A percentile compares a stretch with the other conserved stretches of the same genome.
Evolutionary conservation across 2,113 vertebrate genomes (phyloP).

Genomic region (Craseonycteris thonglongyai): DNA sequence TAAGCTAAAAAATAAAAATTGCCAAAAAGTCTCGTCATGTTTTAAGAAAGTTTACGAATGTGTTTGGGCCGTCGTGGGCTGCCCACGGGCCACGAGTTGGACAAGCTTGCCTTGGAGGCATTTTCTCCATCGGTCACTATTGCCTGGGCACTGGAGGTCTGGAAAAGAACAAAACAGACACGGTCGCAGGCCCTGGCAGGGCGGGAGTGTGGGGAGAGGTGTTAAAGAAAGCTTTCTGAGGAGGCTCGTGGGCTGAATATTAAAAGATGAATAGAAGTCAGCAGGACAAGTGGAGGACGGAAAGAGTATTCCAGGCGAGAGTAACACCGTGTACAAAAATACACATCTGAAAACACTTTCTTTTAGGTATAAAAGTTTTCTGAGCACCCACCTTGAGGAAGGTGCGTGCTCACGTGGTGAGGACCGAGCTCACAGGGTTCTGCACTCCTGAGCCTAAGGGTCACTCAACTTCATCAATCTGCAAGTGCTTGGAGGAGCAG

Average conservation of each 20-base stretch:
- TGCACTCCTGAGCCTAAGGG: background rate
- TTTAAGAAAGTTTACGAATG: no score
- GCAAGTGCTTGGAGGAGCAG: background rate
- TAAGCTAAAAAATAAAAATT: no score
- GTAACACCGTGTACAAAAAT: background rate
- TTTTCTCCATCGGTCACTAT: background rate
- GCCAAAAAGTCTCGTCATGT: no score
- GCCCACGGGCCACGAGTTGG: no score
- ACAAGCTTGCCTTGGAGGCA: no score
- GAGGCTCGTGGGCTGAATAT: background rate
- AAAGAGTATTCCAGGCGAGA: background rate
- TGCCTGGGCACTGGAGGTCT: background rate
- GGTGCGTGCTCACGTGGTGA: rapidly evolving
- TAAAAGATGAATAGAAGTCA: background rate
- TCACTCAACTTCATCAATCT: no score
- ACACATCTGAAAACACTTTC: background rate
- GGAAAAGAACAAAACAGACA: background rate
- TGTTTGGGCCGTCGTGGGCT: no score
- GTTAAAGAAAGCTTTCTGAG: background rate
- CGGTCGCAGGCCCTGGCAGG: no score
- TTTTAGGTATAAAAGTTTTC: background rate
- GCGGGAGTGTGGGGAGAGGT: background rate
- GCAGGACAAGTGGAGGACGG: background rate
- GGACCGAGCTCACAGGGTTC: background rate
- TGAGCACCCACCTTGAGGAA: background rate